Conservation (phyloP, 2,888 invertebrate genomes). For the Aphidoletes aphidimyza region DNA sequence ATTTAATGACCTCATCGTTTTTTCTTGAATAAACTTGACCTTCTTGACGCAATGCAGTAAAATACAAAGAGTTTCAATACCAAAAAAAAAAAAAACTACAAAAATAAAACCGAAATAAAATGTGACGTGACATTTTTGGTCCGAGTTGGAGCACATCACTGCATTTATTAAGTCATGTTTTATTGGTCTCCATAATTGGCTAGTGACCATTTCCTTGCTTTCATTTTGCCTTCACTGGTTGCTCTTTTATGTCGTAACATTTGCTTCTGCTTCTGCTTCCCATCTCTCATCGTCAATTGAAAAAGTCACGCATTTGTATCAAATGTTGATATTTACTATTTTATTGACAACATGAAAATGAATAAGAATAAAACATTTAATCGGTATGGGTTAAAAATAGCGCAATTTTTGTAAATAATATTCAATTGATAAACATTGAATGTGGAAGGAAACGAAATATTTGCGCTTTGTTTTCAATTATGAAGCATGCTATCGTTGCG, state of each 20-base stretch:
- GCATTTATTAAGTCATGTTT: background rate
- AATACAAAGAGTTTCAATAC: background rate
- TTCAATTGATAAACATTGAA: too few relatives aligned
- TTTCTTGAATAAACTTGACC: constrained; percentile 31
- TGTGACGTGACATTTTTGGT: background rate
- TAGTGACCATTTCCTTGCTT: background rate
- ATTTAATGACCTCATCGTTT: background rate
- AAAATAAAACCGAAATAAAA: constrained; percentile 68
- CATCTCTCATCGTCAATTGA: background rate
- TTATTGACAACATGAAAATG: background rate
- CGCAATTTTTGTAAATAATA: too few relatives aligned
- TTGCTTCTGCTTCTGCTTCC: background rate
- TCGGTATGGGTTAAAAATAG: constrained; percentile 2
- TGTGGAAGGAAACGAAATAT: too few relatives aligned
- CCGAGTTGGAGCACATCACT: background rate
- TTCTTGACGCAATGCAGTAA: constrained; percentile 17
- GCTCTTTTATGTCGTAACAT: background rate
- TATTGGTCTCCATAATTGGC: background rate
- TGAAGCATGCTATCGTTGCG: background rate
- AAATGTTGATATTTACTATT: too few relatives aligned
- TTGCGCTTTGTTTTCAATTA: background rate
- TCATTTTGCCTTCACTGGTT: background rate
- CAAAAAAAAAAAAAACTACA: too few relatives aligned
- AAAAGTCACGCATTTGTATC: background rate
- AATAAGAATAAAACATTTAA: background rate